A percentile compares a stretch with the other conserved stretches of the same genome.
Conservation (phyloP, 2,888 invertebrate species). For the Brachyopa scutellaris region DNA sequence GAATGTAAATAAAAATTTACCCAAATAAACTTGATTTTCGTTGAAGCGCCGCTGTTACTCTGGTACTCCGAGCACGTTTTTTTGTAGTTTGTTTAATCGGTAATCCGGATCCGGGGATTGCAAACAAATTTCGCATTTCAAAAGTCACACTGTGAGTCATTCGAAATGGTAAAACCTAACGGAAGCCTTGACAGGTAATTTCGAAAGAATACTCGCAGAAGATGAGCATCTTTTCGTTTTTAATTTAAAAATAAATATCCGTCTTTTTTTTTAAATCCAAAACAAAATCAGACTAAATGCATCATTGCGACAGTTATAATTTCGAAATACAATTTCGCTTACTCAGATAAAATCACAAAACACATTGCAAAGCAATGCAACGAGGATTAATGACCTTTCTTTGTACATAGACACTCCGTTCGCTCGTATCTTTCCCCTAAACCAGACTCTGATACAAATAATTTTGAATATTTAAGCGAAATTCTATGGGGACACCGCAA, state of each 20-base stretch:
- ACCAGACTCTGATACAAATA: conserved; percentile 34
- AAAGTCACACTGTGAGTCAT: conserved; percentile 11
- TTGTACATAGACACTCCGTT: conserved; percentile 42
- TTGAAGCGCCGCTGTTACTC: too few relatives aligned
- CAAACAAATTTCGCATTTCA: conserved; percentile 1
- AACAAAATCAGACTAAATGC: conserved; percentile 18
- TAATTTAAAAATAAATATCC: neutral
- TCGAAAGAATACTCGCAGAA: too few relatives aligned
- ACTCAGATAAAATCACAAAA: conserved; percentile 28
- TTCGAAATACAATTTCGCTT: conserved; percentile 48
- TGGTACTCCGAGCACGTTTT: conserved; percentile 21
- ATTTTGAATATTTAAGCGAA: conserved; percentile 48
- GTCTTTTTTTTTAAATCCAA: neutral
- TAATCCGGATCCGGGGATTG: conserved; percentile 22
- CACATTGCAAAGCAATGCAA: conserved; percentile 26
- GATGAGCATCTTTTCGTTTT: neutral
- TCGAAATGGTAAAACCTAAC: neutral
- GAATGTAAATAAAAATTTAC: neutral
- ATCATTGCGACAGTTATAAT: conserved; percentile 9
- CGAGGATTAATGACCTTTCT: conserved; percentile 56
- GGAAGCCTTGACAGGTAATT: neutral
- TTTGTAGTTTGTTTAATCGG: neutral
- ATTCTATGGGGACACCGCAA: neutral
- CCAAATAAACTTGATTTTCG: too few relatives aligned
- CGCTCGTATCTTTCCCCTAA: too few relatives aligned